These are phyloP conservation scores for Eupithecia centaureata DNA, from an alignment of 2,888 invertebrate species.

Conservation along the genomic window DNA sequence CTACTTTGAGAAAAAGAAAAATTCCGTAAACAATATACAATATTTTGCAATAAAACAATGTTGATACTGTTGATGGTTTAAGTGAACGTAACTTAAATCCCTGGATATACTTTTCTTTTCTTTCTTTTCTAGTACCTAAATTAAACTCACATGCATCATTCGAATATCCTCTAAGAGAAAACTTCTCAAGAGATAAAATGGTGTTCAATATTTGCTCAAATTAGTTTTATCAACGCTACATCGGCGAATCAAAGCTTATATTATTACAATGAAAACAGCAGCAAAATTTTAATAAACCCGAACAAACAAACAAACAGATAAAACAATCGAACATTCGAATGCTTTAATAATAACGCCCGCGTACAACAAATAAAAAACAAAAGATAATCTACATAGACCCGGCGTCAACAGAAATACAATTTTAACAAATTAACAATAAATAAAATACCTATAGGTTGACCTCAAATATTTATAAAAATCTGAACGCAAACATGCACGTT, in stretches of 20 bases:
- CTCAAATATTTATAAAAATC: neutral
- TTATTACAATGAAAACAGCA: constrained; percentile 3
- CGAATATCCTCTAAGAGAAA: neutral
- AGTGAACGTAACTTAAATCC: neutral
- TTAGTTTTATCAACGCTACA: neutral
- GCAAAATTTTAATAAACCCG: constrained; percentile 56
- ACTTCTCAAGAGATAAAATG: neutral
- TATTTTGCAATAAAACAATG: neutral
- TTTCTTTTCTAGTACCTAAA: neutral
- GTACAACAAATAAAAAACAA: constrained; percentile 43
- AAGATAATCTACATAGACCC: constrained; percentile 54
- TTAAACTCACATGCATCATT: neutral
- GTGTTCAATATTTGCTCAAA: neutral
- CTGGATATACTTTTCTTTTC: neutral
- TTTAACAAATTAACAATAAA: constrained; percentile 56
- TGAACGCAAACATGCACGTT: neutral
- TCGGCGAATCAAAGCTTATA: neutral
- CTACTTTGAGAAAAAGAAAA: neutral
- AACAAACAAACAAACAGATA: constrained; percentile 56
- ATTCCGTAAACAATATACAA: no score
- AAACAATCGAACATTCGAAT: constrained; percentile 57
- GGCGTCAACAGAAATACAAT: constrained; percentile 57
- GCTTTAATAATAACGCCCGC: constrained; percentile 54
- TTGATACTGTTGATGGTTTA: neutral
- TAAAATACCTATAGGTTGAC: constrained; percentile 44